A percentile compares a stretch with the other conserved stretches of the same genome.
Evolutionary conservation across 37 sponge, comb jelly and placozoan genomes (phyloP).

Genomic region (Ianthella basta): DNA sequence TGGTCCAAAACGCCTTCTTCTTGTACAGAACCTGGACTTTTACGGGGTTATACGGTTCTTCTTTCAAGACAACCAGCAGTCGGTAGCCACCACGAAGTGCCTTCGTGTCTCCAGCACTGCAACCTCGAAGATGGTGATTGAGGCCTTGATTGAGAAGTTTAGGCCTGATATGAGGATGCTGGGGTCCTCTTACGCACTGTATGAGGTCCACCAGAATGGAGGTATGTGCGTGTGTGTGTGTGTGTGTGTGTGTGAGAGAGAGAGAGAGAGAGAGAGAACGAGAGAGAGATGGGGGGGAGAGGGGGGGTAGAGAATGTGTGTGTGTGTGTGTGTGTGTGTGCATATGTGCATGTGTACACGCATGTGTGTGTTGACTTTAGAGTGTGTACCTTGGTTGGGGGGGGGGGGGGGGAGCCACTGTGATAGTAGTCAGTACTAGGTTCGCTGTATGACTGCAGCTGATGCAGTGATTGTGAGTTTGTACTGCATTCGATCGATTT

Average conservation of each 20-base stretch:
- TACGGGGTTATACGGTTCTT: slow-evolving; percentile 87
- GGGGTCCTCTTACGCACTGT: slow-evolving; percentile 64
- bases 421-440: no score
- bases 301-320: no score
- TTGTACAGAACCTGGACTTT: slow-evolving; percentile 71
- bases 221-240: slow-evolving; percentile 37
- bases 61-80: slow-evolving; percentile 60
- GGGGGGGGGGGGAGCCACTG: no score
- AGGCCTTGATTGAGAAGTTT: slow-evolving; percentile 81
- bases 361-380: background rate
- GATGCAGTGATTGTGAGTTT: no score
- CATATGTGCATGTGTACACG: no score
- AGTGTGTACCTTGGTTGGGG: background rate
- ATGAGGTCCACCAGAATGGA: slow-evolving; percentile 75
- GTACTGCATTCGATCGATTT: no score
- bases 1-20: background rate
- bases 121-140: slow-evolving; percentile 56
- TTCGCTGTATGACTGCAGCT: no score
- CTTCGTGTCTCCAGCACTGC: slow-evolving; percentile 76
- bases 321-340: background rate
- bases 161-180: slow-evolving; percentile 85
- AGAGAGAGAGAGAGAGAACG: no score
- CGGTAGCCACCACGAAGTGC: slow-evolving; percentile 78
- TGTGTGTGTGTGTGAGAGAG: slow-evolving; percentile 2
- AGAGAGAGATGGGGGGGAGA: no score